Conservation (phyloP, 1,140 invertebrate genomes). For the Centruroides sculpturatus region DNA sequence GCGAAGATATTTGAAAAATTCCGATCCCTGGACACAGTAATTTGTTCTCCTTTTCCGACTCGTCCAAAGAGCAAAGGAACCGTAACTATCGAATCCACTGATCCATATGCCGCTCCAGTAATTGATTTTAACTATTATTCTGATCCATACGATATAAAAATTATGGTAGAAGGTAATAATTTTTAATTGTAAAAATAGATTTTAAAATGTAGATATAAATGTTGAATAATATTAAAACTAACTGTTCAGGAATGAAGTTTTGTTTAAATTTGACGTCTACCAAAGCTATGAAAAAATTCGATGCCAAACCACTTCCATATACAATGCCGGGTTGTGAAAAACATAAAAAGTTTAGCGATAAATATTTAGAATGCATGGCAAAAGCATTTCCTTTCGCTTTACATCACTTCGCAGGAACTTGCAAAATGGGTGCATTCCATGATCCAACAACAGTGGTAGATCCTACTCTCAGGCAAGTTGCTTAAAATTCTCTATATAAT, state of each 20-base stretch:
- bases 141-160: constrained; percentile 58
- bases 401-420: constrained; percentile 51
- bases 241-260: constrained; percentile 37
- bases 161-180: constrained; percentile 44
- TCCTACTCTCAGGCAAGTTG: constrained; percentile 37
- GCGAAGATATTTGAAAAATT: too few species aligned
- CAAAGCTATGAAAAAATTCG: constrained; percentile 35
- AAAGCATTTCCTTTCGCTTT: constrained; percentile 56
- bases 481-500: too few species aligned
- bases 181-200: too few species aligned
- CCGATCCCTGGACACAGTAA: too few species aligned
- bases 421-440: constrained; percentile 53
- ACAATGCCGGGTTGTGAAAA: constrained; percentile 56
- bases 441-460: constrained; percentile 61
- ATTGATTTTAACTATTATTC: constrained; percentile 84
- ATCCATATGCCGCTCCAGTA: constrained; percentile 77
- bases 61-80: constrained; percentile 52
- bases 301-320: constrained; percentile 1
- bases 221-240: too few species aligned
- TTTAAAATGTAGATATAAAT: too few species aligned
- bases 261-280: constrained; percentile 42
- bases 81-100: constrained; percentile 57
- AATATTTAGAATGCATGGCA: constrained; percentile 57
- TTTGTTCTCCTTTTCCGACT: too few species aligned
- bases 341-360: constrained; percentile 51